These are phyloP conservation scores for Proales similis DNA, from an alignment of 1,140 invertebrate species.

Conservation along the genomic window DNA sequence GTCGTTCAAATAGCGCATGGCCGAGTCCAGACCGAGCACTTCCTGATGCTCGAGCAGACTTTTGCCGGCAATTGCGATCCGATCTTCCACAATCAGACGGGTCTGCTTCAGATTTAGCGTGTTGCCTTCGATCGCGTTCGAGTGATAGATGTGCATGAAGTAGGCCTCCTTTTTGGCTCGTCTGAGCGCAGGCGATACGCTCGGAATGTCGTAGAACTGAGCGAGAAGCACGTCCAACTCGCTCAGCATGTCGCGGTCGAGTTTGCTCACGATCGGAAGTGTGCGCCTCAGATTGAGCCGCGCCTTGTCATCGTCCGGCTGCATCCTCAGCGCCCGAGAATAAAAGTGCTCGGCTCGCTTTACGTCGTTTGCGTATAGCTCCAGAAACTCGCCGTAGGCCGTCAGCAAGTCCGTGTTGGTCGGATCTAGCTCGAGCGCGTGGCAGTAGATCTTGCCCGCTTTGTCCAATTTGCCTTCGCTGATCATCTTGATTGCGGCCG, in stretches of 20 bases:
- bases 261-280: conserved; percentile 75
- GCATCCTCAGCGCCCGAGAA: conserved; percentile 68
- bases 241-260: conserved; percentile 70
- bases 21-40: conserved; percentile 68
- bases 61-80: conserved; percentile 82
- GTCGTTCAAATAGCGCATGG: conserved; percentile 89
- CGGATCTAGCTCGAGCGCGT: conserved; percentile 79
- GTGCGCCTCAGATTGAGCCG: conserved; percentile 68
- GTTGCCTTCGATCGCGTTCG: conserved; percentile 92
- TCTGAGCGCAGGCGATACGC: conserved; percentile 64
- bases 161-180: conserved; percentile 86
- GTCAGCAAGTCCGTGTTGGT: conserved; percentile 82
- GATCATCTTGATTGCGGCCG: conserved; percentile 75
- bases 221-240: conserved; percentile 79
- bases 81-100: conserved; percentile 80
- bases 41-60: conserved; percentile 94
- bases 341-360: conserved; percentile 83
- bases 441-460: conserved; percentile 74
- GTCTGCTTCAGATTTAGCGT: conserved; percentile 90
- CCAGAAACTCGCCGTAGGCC: conserved; percentile 85
- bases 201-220: conserved; percentile 68
- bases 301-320: conserved; percentile 67
- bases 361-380: conserved; percentile 74
- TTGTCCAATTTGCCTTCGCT: conserved; percentile 71
- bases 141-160: conserved; percentile 92